Evolutionary conservation across 2,797 vertebrate genomes (phyloP), one percentile per base, ranked within the genome.

Genomic region (Sebastes alutus): DNA sequence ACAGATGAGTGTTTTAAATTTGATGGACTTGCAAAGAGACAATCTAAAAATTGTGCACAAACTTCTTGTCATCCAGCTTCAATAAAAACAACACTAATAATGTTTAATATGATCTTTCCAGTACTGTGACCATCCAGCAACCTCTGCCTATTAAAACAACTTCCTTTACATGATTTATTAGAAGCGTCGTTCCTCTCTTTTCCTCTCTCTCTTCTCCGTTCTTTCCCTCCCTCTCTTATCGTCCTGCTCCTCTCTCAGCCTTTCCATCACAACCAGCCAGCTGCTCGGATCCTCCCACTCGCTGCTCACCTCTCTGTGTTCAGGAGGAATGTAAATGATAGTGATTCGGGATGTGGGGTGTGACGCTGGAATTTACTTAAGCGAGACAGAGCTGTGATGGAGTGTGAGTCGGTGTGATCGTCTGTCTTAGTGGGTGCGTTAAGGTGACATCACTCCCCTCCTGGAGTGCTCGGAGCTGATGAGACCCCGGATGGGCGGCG

Each of bases 261-360:
- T 87, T 86, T 91, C 84, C 88, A 81, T 87, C 69, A 49, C 13
- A 32, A 10, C 49, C 35, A 32, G 42, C 81, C 85, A 76, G 83
- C 80, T 78, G 67, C 71, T 63, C 6, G 11, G 68, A 75, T 65
- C 86, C 90, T 84, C 88, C 88, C 88, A 77, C 88, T 69, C 55
- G 20, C 67, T 32, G 76, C 80, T 84, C 73, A 62, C 80, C 81
- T 90, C 85, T 72, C 63, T 81, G 74, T 69, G 58, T 75, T 85
- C 30, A 3, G 10, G 27, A 86, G 82, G 89, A 92, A 90, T 92
- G 87, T 77, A 89, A 92, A 92, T 90, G 86, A 93, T 86, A 87
- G 87, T 87, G 86, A 72, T 82, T 88, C 5, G 55, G 84, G 83
- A 84, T 66, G 80, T 65, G 30, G 86, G 89, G 83, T 88, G 91